A percentile compares a stretch with the other conserved stretches of the same genome.
These are phyloP conservation scores for Rhinichthys osculus DNA, from an alignment of 2,797 vertebrate species.

Conservation along the genomic window DNA sequence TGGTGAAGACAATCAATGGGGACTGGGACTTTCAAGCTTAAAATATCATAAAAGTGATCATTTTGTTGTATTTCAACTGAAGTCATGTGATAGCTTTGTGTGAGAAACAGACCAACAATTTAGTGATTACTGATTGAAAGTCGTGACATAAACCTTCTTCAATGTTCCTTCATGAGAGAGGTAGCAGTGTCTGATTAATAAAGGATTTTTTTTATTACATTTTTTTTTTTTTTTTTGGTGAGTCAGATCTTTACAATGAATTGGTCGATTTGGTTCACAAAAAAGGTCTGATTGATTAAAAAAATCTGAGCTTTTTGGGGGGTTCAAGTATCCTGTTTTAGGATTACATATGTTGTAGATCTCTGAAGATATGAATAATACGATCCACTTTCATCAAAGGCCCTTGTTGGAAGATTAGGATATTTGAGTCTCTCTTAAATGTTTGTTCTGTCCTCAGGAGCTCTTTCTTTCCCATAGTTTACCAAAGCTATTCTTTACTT, in stretches of 20 bases:
- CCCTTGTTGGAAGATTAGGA: background rate
- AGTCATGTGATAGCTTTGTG: background rate
- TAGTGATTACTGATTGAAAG: background rate
- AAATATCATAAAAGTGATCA: background rate
- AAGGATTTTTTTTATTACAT: too few species aligned
- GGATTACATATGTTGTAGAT: background rate
- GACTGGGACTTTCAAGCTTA: background rate
- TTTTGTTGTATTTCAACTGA: slow-evolving; percentile 2
- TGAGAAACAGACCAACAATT: background rate
- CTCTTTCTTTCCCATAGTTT: slow-evolving; percentile 20
- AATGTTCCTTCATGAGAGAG: background rate
- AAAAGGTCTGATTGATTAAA: background rate
- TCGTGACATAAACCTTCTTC: background rate
- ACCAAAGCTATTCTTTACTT: slow-evolving; percentile 35
- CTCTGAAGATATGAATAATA: background rate
- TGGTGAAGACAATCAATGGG: background rate
- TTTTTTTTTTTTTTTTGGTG: too few species aligned
- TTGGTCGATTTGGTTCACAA: background rate
- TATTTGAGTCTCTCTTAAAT: slow-evolving; percentile 15
- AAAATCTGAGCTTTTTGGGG: background rate
- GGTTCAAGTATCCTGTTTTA: background rate
- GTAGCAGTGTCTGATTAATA: background rate
- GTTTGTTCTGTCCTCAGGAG: slow-evolving; percentile 12
- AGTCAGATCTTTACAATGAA: background rate
- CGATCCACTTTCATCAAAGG: background rate